Percentiles rank a stretch among this genome's conserved stretches.
These are phyloP conservation scores for Drosophila hydei DNA, from an alignment of 1,140 invertebrate genomes.

Conservation along the genomic window DNA sequence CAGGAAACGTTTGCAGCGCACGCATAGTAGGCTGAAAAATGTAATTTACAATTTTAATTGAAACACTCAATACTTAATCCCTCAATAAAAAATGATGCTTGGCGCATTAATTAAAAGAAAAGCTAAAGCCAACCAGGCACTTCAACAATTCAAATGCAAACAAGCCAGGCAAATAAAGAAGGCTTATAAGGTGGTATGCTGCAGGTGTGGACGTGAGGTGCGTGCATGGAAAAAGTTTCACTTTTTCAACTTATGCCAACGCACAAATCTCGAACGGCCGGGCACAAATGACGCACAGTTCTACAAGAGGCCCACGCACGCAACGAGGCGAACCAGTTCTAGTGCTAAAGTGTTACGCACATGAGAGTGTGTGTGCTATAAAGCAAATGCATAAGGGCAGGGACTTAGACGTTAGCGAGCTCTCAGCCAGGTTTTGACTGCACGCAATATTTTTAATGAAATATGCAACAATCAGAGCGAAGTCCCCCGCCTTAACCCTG, in stretches of 20 bases:
- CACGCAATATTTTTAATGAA: slow-evolving; percentile 79
- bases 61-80: background rate
- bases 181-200: slow-evolving; percentile 20
- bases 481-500: background rate
- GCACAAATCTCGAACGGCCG: slow-evolving; percentile 58
- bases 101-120: slow-evolving; percentile 71
- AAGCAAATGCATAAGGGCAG: slow-evolving; percentile 29
- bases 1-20: too few relatives aligned
- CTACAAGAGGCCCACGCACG: slow-evolving; percentile 49
- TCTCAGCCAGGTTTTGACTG: slow-evolving; percentile 33
- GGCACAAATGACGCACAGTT: slow-evolving; percentile 62
- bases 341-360: slow-evolving; percentile 71
- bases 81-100: slow-evolving; percentile 3
- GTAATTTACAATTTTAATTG: background rate
- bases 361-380: slow-evolving; percentile 37
- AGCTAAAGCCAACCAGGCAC: slow-evolving; percentile 55
- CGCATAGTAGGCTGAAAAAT: background rate
- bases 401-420: slow-evolving; percentile 21
- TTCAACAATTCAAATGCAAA: slow-evolving; percentile 59
- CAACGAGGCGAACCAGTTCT: slow-evolving; percentile 35
- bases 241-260: slow-evolving; percentile 40
- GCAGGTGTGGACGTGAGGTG: background rate
- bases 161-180: slow-evolving; percentile 17
- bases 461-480: slow-evolving; percentile 60
- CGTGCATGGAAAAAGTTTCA: slow-evolving; percentile 53